A percentile compares a stretch with the other conserved stretches of the same genome.
Conservation (phyloP, 2,797 vertebrate genomes). For the Esox masquinongy region DNA sequence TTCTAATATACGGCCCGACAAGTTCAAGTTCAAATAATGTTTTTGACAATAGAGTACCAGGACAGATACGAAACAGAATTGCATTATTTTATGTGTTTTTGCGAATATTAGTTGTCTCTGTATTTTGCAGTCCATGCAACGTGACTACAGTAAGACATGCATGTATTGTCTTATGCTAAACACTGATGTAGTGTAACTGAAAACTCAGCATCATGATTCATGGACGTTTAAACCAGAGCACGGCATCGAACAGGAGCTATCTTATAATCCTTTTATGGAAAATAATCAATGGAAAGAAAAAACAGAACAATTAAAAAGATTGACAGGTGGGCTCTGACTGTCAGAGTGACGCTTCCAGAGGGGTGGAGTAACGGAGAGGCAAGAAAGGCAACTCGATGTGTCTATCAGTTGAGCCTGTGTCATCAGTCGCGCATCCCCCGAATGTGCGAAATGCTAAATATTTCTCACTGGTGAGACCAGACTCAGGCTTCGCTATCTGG, state of each 20-base stretch:
- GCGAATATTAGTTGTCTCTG: not conserved
- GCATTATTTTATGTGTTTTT: not conserved
- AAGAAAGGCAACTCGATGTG: constrained; percentile 97
- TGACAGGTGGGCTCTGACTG: constrained; percentile 98
- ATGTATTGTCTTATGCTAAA: not conserved
- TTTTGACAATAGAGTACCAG: not conserved
- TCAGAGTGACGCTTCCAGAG: constrained; percentile 98
- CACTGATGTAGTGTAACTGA: not conserved
- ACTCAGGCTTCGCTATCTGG: constrained; percentile 80
- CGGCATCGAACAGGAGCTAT: constrained; percentile 11
- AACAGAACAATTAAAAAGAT: constrained; percentile 97
- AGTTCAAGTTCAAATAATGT: not conserved
- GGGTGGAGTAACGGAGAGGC: constrained; percentile 96
- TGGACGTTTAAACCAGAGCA: constrained; percentile 3
- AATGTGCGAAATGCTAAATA: constrained; percentile 80
- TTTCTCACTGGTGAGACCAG: constrained; percentile 79
- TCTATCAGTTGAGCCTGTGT: constrained; percentile 99
- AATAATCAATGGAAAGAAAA: constrained; percentile 39
- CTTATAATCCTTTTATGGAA: constrained; percentile 14
- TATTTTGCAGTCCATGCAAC: not conserved
- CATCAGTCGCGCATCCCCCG: constrained; percentile 90
- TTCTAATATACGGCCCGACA: not conserved
- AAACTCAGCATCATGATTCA: not conserved
- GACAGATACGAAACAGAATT: not conserved
- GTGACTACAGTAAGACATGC: not conserved